Evolutionary conservation across 2,113 vertebrate species (phyloP).

Genomic region (Eclectus roratus): DNA sequence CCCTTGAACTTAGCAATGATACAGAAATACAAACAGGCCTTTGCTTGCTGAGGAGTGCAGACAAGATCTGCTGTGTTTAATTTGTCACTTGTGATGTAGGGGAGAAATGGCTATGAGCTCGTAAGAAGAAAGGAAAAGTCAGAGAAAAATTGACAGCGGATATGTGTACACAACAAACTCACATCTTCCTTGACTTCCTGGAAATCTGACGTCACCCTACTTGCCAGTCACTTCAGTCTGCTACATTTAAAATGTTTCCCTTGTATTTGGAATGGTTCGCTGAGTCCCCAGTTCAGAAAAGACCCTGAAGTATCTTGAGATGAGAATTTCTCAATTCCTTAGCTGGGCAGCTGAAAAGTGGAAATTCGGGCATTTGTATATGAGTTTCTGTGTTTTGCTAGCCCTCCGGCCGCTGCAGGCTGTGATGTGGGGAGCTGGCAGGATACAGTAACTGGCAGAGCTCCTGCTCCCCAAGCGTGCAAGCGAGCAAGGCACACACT

Average conservation of each 20-base stretch:
- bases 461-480: background rate
- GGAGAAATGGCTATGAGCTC: background rate
- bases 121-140: background rate
- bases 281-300: background rate
- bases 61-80: background rate
- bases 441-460: constrained; percentile 10
- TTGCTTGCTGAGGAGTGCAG: background rate
- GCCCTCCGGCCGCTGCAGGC: background rate
- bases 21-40: background rate
- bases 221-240: background rate
- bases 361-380: background rate
- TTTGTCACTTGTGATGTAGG: background rate
- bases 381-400: background rate
- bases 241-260: background rate
- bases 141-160: background rate
- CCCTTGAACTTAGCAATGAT: background rate
- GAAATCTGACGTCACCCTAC: background rate
- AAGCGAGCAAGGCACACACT: background rate
- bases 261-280: background rate
- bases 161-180: fast-evolving
- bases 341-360: background rate
- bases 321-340: background rate
- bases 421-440: constrained; percentile 13
- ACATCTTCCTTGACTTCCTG: background rate
- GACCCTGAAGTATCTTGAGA: background rate